phyloP scores from a whole-genome alignment of 92 coral and sea anemone genomes.

The Siderastrea radians region DNA sequence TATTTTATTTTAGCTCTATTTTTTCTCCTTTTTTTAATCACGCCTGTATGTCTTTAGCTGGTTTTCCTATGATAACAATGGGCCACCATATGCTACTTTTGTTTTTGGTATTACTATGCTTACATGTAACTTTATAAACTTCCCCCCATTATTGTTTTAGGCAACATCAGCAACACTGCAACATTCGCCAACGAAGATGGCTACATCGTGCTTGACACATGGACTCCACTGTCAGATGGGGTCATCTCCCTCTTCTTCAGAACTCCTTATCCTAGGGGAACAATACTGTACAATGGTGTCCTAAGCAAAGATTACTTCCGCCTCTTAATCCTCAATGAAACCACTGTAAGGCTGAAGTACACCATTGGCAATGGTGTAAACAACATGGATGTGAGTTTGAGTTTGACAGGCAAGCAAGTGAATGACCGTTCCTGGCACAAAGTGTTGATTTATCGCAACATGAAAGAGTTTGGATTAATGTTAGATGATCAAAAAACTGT shows the following conservation, averaged over 20 bases:
- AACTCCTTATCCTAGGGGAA: constrained; percentile 84
- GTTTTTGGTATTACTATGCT: neutral
- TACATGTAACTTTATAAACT: neutral
- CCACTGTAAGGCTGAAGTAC: constrained; percentile 64
- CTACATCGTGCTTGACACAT: constrained; percentile 40
- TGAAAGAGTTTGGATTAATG: constrained; percentile 76
- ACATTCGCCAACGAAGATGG: constrained; percentile 90
- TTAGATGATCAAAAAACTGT: constrained; percentile 48
- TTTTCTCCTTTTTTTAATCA: too few species aligned
- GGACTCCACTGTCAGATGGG: constrained; percentile 76
- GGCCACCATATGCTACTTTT: too few species aligned
- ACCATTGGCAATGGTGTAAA: constrained; percentile 74
- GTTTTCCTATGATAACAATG: too few species aligned
- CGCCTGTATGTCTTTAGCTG: too few species aligned
- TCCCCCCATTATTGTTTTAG: constrained; percentile 25
- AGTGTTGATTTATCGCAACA: constrained; percentile 76
- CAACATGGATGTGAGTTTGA: constrained; percentile 32
- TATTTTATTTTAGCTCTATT: too few species aligned
- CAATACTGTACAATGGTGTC: constrained; percentile 73
- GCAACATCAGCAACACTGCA: constrained; percentile 84
- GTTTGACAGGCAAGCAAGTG: constrained; percentile 39
- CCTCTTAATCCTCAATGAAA: constrained; percentile 68
- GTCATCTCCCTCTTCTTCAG: constrained; percentile 77
- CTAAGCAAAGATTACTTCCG: constrained; percentile 63
- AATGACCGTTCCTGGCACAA: constrained; percentile 80